Conservation (phyloP, 2,888 invertebrate species). For the Spodoptera littoralis region DNA sequence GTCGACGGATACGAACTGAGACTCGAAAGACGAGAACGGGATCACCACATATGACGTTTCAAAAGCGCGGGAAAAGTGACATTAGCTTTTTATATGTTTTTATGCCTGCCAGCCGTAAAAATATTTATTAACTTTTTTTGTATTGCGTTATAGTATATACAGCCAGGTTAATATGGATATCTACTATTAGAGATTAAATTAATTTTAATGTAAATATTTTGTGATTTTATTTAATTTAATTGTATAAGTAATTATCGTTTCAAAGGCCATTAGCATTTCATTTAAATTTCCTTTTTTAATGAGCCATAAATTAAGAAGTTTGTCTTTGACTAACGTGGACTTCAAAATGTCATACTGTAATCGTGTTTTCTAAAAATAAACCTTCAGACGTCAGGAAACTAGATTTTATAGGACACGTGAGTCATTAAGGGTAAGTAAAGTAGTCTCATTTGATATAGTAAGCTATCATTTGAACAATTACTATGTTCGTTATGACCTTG, state of each 20-base stretch:
- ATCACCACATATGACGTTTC: slow-evolving; percentile 6
- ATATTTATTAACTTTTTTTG: slow-evolving; percentile 3
- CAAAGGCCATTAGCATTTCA: too few species aligned
- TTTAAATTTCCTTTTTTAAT: neutral
- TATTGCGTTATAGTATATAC: slow-evolving; percentile 19
- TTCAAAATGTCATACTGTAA: neutral
- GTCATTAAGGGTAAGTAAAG: slow-evolving; percentile 10
- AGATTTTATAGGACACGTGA: slow-evolving; percentile 1
- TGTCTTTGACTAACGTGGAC: neutral
- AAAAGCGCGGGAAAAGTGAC: slow-evolving; percentile 8
- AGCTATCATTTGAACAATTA: slow-evolving; percentile 19
- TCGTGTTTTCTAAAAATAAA: neutral
- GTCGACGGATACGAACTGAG: slow-evolving; percentile 75
- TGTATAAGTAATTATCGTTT: neutral
- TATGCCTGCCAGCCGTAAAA: neutral
- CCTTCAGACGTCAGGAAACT: neutral
- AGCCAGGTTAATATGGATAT: slow-evolving; percentile 11
- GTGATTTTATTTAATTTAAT: slow-evolving; percentile 15
- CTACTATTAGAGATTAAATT: slow-evolving; percentile 10
- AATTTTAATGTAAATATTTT: neutral
- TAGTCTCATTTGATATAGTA: slow-evolving; percentile 5
- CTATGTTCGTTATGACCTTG: slow-evolving; percentile 53
- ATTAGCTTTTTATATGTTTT: neutral
- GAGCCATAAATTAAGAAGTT: slow-evolving; percentile 2
- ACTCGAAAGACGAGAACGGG: slow-evolving; percentile 64